Conservation (phyloP, 2,113 vertebrate species). For the Potamarius usumacintae region DNA sequence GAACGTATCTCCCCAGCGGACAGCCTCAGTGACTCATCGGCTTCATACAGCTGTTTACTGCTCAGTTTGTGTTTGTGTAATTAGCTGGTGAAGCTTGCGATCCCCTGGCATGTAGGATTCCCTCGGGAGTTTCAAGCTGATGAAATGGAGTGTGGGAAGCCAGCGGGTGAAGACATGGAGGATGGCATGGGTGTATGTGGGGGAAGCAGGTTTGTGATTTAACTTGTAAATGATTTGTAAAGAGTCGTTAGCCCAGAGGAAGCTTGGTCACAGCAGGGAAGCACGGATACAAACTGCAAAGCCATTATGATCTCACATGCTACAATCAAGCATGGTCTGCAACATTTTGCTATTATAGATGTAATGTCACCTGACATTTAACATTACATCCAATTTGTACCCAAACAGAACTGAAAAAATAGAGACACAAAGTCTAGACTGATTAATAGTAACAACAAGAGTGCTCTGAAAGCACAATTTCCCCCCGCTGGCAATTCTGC, state of each 20-base stretch:
- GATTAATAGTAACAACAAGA: too few species aligned
- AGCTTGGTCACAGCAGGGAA: neutral
- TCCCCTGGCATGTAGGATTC: neutral
- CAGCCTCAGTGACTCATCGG: constrained; percentile 11
- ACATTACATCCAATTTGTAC: neutral
- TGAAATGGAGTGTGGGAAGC: neutral
- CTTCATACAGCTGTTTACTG: neutral
- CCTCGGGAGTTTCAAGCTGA: neutral
- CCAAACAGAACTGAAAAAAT: neutral
- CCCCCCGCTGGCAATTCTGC: too few species aligned
- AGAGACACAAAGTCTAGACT: neutral
- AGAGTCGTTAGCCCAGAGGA: neutral
- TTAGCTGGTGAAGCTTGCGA: neutral
- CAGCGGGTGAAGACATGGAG: neutral
- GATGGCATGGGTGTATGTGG: neutral
- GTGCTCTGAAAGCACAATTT: too few species aligned
- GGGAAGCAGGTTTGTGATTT: constrained; percentile 2
- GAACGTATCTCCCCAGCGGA: neutral
- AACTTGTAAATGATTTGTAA: constrained; percentile 16
- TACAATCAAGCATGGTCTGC: neutral
- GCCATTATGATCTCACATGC: neutral
- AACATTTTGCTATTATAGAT: neutral
- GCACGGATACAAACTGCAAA: neutral
- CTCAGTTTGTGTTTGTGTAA: neutral
- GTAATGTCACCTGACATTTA: neutral